Conservation (phyloP, 2,888 invertebrate genomes). For the Euphydryas editha region DNA sequence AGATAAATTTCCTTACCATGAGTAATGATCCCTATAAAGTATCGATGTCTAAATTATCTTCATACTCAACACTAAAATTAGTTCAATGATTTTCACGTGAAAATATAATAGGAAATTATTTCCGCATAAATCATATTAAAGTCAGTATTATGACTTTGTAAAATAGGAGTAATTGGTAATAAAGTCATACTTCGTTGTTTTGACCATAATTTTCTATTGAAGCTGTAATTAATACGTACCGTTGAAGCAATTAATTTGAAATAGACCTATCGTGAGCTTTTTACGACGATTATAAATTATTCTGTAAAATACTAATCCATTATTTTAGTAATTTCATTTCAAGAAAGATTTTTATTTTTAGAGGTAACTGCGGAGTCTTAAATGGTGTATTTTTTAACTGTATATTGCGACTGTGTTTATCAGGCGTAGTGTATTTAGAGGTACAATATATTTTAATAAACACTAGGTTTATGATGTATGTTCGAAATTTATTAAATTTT, state of each 20-base stretch:
- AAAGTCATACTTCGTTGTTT: neutral
- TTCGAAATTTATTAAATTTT: too few species aligned
- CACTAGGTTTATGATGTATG: too few species aligned
- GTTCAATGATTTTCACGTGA: too few species aligned
- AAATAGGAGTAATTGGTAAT: conserved; percentile 4
- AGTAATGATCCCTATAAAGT: too few species aligned
- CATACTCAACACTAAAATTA: too few species aligned
- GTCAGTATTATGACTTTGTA: neutral
- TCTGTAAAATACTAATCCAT: neutral
- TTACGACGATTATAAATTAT: conserved; percentile 4
- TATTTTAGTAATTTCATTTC: neutral
- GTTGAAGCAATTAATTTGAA: neutral
- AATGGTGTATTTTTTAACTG: neutral
- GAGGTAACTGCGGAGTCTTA: neutral
- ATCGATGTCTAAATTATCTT: too few species aligned
- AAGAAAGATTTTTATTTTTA: neutral
- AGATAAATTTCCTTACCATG: too few species aligned
- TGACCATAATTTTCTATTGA: conserved; percentile 2
- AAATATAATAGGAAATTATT: too few species aligned
- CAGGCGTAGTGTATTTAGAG: too few species aligned
- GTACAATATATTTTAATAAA: too few species aligned
- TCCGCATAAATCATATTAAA: neutral
- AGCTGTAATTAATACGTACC: neutral
- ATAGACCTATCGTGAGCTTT: conserved; percentile 1
- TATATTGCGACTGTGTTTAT: too few species aligned